Evolutionary conservation across 2,113 vertebrate species (phyloP), one percentile per base, ranked within the genome.

Genomic region (Psittacara wagleri): DNA sequence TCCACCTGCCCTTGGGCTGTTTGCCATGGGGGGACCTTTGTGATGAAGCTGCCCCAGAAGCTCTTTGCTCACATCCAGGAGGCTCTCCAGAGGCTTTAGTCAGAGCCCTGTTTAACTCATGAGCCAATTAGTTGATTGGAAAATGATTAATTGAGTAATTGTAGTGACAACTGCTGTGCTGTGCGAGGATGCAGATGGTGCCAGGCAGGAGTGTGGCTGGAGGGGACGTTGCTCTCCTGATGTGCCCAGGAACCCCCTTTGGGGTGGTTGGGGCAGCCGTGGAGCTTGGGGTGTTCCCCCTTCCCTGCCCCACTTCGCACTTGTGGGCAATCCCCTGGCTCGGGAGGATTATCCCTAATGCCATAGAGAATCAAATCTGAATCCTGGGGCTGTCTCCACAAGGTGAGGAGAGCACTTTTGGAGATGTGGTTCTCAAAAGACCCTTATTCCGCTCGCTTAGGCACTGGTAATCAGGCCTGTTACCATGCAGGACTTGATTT

Each of bases 131-230:
- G 95, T 88, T 91, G 88, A 91, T 95, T 95, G 90, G 69, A 93
- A 96, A 97, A 96, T 90, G 85, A 96, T 95, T 92, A 84, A 96
- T 96, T 94, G 89, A 66, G 82, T 97, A 94, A 94, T 74, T 86
- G 92, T 43, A 46, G 79, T 77, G 81, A 74, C 91, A 92, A 95
- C 61, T 72, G 83, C 85, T 64, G 44, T 3, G 13, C 63, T 89
- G 2, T 41, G 82, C 46, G 66, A 81, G 85, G 94, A 86, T 37
- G 66, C 55, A 94, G 86, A 90, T 90, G 94, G 84, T 88, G 76
- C 35, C 6, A 11, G 46, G 62, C 15, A 49, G 61, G 46, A 46
- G 37, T 1, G 16, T 48, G 48, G 73, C 63, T 43, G 59, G 10
- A 44, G 70, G 70, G 63, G 67, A 9, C 29, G 33, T 52, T n/a